Base-by-base conservation (phyloP, 2,113 vertebrate genomes). In the Melanostigma gelatinosum region DNA sequence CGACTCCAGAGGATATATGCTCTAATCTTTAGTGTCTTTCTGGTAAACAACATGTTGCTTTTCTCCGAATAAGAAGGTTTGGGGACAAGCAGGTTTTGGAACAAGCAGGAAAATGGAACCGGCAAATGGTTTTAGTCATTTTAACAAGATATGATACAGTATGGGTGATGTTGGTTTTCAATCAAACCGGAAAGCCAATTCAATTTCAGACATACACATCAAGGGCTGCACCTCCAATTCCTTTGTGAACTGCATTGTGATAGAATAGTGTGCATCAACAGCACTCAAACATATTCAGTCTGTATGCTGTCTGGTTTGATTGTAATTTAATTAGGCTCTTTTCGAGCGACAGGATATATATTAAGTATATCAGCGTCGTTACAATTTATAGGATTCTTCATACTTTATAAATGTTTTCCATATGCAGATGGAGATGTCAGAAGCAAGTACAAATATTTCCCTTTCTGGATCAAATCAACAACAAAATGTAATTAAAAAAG, bases 21-120 rank as follows among this genome's bases (percentile, higher is more conserved):
- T 75, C 16, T 58, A 40, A 84, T 85, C 77, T 77, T 63, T 27
- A 63, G 70, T 64, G 76, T 68, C 72, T 44, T 18, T 29, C 44
- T 62, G 55, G 54, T 67, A 40, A 75, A 75, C 69, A 79, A 71
- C 57, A 32, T 9, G 60, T 50, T 34, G 75, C 32, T 24, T 12
- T 24, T 32, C 6, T 60, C 27, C 32, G 15, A 60, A 32, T 16
- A 22, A 0, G 58, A 27, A 73, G 57, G 42, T 66, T 73, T 62
- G 36, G 46, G 1, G 3, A 36, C 16, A 65, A 80, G 15, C 22
- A 5, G 4, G 13, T 66, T 73, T 62, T 29, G 46, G 1, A 4
- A 36, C 16, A 65, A 80, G 15, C 22, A 5, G 4, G 13, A 62
- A 63, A 38, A 34, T 34, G 15, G 13, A 68, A 52, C 34, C 50